These are phyloP conservation scores for Orientallactaga bullata DNA, from an alignment of 2,113 vertebrate genomes.

Conservation along the genomic window DNA sequence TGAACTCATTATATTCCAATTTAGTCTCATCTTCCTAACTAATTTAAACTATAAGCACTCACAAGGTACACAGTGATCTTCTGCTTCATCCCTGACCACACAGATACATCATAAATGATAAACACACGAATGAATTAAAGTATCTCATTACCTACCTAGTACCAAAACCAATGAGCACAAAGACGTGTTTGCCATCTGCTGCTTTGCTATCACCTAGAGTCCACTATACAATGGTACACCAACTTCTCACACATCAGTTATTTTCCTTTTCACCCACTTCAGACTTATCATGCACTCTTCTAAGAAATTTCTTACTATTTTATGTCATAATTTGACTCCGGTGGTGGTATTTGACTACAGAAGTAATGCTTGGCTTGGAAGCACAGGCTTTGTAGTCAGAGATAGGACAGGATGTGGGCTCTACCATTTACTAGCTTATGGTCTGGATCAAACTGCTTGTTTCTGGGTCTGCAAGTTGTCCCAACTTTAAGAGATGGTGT, in stretches of 20 bases:
- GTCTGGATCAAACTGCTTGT: not conserved
- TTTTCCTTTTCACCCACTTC: slow-evolving; percentile 2
- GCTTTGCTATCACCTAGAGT: not conserved
- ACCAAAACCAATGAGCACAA: slow-evolving; percentile 24
- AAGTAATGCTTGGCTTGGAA: not conserved
- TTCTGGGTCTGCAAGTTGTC: slow-evolving; percentile 10
- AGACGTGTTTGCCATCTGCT: not conserved
- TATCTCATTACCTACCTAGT: slow-evolving; percentile 40
- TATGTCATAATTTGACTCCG: not conserved
- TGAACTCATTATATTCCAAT: not conserved
- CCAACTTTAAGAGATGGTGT: slow-evolving; percentile 18
- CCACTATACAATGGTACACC: not conserved
- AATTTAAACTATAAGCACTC: not conserved
- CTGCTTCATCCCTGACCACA: slow-evolving; percentile 39
- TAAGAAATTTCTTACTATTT: slow-evolving; percentile 10
- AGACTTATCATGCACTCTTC: not conserved
- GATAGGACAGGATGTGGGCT: not conserved
- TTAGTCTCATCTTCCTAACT: slow-evolving; percentile 1
- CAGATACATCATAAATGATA: not conserved
- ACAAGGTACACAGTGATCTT: slow-evolving; percentile 14
- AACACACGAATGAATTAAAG: slow-evolving; percentile 7
- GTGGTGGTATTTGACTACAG: not conserved
- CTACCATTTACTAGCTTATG: not conserved
- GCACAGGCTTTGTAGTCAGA: not conserved
- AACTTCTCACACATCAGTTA: not conserved